Evolutionary conservation across 2,888 invertebrate genomes (phyloP).

Genomic region (Vannuccia rotundouncinata): DNA sequence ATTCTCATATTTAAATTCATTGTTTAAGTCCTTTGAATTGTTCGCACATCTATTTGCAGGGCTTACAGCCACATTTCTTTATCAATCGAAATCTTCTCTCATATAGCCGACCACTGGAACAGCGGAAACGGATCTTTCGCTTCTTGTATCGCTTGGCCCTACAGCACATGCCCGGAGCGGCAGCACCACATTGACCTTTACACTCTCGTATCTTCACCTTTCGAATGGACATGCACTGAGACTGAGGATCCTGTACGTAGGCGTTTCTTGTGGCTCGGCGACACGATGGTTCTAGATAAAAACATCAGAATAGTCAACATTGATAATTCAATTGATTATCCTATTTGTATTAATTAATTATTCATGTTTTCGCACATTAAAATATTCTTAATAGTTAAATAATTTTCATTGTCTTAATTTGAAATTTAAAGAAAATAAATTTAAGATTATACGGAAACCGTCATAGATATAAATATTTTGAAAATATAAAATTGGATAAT

Average conservation of each 20-base stretch:
- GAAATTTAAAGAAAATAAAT: too few relatives aligned
- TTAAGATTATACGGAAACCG: too few relatives aligned
- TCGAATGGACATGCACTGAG: constrained; percentile 59
- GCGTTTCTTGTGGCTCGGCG: constrained; percentile 22
- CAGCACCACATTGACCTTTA: constrained; percentile 66
- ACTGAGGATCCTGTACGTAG: constrained; percentile 34
- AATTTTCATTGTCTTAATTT: too few relatives aligned
- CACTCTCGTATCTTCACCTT: constrained; percentile 83
- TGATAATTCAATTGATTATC: too few relatives aligned
- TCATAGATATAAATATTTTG: too few relatives aligned
- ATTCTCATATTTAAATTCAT: not conserved
- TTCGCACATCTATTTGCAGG: constrained; percentile 11
- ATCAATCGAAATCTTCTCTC: constrained; percentile 18
- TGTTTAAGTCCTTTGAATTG: not conserved
- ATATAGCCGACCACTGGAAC: constrained; percentile 67
- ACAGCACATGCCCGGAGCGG: constrained; percentile 64
- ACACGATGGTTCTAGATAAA: constrained; percentile 8
- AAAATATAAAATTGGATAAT: too few relatives aligned
- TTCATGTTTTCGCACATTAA: too few relatives aligned
- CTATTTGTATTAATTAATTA: too few relatives aligned
- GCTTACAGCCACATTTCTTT: constrained; percentile 30
- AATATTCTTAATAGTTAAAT: too few relatives aligned
- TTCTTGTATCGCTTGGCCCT: constrained; percentile 82
- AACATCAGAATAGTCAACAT: too few relatives aligned
- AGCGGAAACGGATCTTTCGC: constrained; percentile 85